Evolutionary conservation across 2,888 invertebrate species (phyloP), one percentile per base, ranked within the genome.

Genomic region (Acrobasis suavella): DNA sequence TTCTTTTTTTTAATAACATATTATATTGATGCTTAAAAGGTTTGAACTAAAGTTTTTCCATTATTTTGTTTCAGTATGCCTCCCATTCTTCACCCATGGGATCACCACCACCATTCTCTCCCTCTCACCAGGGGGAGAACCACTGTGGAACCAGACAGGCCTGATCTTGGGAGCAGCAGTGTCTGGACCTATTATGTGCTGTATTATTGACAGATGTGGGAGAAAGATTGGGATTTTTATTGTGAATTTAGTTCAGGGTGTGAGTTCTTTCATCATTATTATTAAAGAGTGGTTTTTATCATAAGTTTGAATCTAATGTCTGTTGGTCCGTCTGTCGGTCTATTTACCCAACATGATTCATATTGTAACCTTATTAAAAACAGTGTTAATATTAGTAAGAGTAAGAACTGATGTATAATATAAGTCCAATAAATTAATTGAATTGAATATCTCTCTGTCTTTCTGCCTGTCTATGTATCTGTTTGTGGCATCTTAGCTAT

Each of bases 21-120:
- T n/a, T n/a, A n/a, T n/a, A n/a, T n/a, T n/a, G n/a, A n/a, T n/a
- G n/a, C n/a, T n/a, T n/a, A n/a, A n/a, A n/a, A n/a, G n/a, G n/a
- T n/a, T n/a, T n/a, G n/a, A n/a, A n/a, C n/a, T n/a, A n/a, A n/a
- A n/a, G n/a, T n/a, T n/a, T n/a, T n/a, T n/a, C n/a, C n/a, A n/a
- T n/a, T n/a, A n/a, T 65, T n/a, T 67, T 76, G 38, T 77, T 82
- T 0, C 81, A 91, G 91, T 81, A 2, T 85, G 82, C 49, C 67
- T 91, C 0, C 86, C 89, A 7, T 89, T 88, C 77, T 83, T 91
- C 69, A 89, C 89, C 0, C 83, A 87, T 61, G 89, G 90, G n/a
- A 72, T 90, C 6, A 83, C 86, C 62, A 79, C 83, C 0, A 83
- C 80, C 0, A 75, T 76, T 1, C 73, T 90, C 1, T 81, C 83